Percentiles rank a stretch among this genome's conserved stretches.
Conservation (phyloP, 2,797 vertebrate genomes). For the Chloroceryle amazona region DNA sequence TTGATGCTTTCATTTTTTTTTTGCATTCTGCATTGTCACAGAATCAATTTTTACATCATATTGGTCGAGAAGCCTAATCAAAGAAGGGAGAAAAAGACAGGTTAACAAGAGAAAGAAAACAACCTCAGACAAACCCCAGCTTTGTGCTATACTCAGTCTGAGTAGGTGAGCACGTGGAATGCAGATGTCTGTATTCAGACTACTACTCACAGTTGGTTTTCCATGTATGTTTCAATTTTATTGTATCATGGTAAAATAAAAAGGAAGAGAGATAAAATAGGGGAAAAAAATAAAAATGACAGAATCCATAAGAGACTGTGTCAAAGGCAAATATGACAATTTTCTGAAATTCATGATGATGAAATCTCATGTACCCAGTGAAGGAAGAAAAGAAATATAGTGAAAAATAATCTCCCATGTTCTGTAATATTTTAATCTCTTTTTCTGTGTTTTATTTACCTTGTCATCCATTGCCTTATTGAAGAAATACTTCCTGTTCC, state of each 20-base stretch:
- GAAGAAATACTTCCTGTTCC: not conserved
- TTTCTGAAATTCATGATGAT: not conserved
- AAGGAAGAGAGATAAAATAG: not conserved
- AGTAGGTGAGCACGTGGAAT: not conserved
- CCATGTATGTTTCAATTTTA: not conserved
- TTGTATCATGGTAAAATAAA: not conserved
- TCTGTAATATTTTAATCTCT: not conserved
- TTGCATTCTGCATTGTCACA: not conserved
- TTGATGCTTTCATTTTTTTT: not conserved
- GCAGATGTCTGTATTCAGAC: not conserved
- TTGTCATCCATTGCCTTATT: not conserved
- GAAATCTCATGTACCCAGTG: not conserved
- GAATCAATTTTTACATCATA: not conserved
- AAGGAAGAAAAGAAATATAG: not conserved
- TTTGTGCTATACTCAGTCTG: not conserved
- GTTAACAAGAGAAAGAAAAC: not conserved
- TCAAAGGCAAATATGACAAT: not conserved
- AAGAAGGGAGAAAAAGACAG: not conserved
- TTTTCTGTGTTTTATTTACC: not conserved
- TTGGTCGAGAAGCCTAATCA: not conserved
- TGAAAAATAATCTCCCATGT: not conserved
- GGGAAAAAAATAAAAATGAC: not conserved
- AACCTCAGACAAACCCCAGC: not conserved
- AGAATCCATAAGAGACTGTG: rapidly evolving
- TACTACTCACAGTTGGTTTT: not conserved